Base-by-base conservation (phyloP, 30 jellyfish, hydroid and myxozoan species). In the Mastigias papua region DNA sequence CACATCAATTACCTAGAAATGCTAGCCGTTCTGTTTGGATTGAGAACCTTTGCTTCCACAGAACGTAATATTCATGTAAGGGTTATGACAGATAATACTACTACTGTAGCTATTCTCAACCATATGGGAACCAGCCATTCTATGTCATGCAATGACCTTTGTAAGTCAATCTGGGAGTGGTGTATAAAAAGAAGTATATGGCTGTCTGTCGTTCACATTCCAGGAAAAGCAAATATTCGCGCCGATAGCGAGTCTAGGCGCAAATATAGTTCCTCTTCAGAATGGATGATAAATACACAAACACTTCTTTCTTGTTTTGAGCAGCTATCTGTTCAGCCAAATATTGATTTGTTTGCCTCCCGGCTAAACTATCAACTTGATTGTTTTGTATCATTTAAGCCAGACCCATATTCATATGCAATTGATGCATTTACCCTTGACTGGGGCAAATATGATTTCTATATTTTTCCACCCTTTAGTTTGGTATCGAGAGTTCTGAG, bases 391-490 rank as follows among this genome's bases (percentile, higher is more conserved):
- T 83, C 70, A 7, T 48, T 22, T 58, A 19, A 31, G 16, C 93
- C 88, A 22, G 93, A 83, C 35, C 93, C 93, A 30, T 75, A 29
- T 34, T 88, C 93, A 49, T 33, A 22, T 33, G 87, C 78, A n/a
- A n/a, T n/a, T n/a, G n/a, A n/a, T n/a, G n/a, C n/a, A n/a, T n/a
- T n/a, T 30, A 46, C 94, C 26, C n/a, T 85, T 5, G 69, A 51
- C 49, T 84, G 93, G 89, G 69, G 57, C 48, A n/a, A 17, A 61
- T n/a, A 68, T 28, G n/a, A n/a, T n/a, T 84, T 84, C 50, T 84
- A 71, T 69, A 89, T 89, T 61, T 69, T 84, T 48, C 93, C 93
- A 10, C 93, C 93, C 3, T 84, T 84, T 60, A 60, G 72, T 19
- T 19, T 60, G n/a, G 17, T 60, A 6, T 7, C 29, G 16, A 49